These are phyloP conservation scores for Saturnia pavonia DNA, from an alignment of 2,888 invertebrate species.

Conservation along the genomic window DNA sequence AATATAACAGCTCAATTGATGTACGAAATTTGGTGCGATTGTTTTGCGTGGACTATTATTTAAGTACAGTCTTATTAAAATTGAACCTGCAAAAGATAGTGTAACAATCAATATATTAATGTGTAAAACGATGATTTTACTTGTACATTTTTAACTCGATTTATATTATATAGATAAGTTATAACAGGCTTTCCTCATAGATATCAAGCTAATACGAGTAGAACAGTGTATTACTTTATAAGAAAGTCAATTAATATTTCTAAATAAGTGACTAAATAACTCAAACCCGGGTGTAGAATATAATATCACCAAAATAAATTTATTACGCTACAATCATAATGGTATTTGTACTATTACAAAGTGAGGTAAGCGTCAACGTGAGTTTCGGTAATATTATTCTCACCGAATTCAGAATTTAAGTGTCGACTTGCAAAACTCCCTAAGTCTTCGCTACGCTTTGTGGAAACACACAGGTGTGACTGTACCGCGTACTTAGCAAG, in stretches of 20 bases:
- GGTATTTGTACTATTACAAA: slow-evolving; percentile 24
- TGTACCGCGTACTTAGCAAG: slow-evolving; percentile 29
- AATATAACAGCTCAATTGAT: too few relatives aligned
- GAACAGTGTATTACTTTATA: not conserved
- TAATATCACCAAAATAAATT: not conserved
- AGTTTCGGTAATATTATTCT: slow-evolving; percentile 75
- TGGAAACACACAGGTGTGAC: slow-evolving; percentile 59
- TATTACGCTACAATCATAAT: not conserved
- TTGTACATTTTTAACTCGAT: too few relatives aligned
- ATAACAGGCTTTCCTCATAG: too few relatives aligned
- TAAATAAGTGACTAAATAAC: too few relatives aligned
- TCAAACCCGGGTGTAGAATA: not conserved
- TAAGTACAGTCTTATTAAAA: too few relatives aligned
- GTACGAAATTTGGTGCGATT: too few relatives aligned
- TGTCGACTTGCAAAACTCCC: slow-evolving; percentile 78
- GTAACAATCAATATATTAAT: too few relatives aligned
- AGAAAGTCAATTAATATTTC: not conserved
- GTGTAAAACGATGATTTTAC: too few relatives aligned
- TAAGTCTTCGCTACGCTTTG: slow-evolving; percentile 45
- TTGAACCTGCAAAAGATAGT: too few relatives aligned
- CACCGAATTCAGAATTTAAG: slow-evolving; percentile 73
- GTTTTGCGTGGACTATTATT: too few relatives aligned
- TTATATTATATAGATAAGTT: too few relatives aligned
- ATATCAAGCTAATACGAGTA: not conserved
- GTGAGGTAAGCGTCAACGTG: slow-evolving; percentile 44